Evolutionary conservation across 2,797 vertebrate species (phyloP).

Genomic region (Pelochelys cantorii): DNA sequence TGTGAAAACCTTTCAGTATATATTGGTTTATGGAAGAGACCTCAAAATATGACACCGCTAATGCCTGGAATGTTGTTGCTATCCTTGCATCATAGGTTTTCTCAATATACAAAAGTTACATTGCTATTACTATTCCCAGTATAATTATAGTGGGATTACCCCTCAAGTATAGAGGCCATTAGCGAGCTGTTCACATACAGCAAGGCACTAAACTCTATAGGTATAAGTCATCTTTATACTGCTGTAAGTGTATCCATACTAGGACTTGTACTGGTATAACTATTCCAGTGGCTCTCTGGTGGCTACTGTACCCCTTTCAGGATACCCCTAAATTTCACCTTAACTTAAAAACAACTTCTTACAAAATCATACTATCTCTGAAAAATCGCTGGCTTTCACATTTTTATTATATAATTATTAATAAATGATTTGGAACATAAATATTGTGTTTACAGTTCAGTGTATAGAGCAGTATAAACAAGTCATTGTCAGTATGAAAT

Average conservation of each 20-base stretch:
- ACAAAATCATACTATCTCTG: too few relatives aligned
- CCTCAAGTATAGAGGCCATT: too few relatives aligned
- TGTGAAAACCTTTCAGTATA: neutral
- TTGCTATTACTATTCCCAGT: neutral
- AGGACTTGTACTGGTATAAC: neutral
- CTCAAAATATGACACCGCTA: neutral
- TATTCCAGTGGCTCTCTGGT: neutral
- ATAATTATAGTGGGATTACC: too few relatives aligned
- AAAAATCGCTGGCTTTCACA: too few relatives aligned
- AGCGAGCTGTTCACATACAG: neutral
- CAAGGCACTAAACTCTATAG: neutral
- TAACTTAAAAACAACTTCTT: too few relatives aligned
- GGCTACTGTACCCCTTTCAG: too few relatives aligned
- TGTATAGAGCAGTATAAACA: too few relatives aligned
- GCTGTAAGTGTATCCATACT: neutral
- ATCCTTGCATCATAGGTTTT: neutral
- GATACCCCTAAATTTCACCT: too few relatives aligned
- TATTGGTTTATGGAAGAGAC: neutral
- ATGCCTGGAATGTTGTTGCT: neutral
- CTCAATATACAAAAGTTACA: neutral
- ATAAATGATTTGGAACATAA: too few relatives aligned
- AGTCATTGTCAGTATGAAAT: too few relatives aligned
- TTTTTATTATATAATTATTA: too few relatives aligned
- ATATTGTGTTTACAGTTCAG: too few relatives aligned
- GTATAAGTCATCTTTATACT: neutral